A percentile compares a stretch with the other conserved stretches of the same genome.
These are phyloP conservation scores for Ameiurus melas DNA, from an alignment of 2,113 vertebrate species.

Conservation along the genomic window DNA sequence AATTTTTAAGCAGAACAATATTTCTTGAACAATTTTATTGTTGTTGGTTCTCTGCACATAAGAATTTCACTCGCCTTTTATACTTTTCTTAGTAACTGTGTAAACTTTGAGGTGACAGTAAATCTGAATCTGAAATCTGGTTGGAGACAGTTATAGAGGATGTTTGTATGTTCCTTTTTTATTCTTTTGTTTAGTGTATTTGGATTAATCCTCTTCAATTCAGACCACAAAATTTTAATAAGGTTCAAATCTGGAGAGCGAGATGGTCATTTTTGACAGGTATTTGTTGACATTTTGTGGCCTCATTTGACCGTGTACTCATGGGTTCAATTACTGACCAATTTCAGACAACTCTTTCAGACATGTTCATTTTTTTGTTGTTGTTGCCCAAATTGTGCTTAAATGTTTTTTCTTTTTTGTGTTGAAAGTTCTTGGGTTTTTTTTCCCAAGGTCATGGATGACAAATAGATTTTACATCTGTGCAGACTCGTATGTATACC, in stretches of 20 bases:
- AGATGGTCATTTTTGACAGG: neutral
- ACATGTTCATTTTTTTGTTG: neutral
- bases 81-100: neutral
- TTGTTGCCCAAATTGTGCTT: neutral
- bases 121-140: neutral
- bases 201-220: neutral
- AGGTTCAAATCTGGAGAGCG: neutral
- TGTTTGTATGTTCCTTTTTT: neutral
- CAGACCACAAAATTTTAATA: neutral
- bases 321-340: neutral
- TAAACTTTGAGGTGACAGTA: neutral
- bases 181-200: neutral
- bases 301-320: neutral
- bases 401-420: neutral
- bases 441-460: neutral
- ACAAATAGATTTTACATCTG: neutral
- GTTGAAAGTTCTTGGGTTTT: neutral
- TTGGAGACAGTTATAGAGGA: neutral
- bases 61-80: neutral
- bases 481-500: neutral
- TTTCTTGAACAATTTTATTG: neutral
- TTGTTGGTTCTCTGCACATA: neutral
- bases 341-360: constrained; percentile 4
- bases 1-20: neutral
- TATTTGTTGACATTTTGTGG: neutral